Evolutionary conservation across 2,797 vertebrate species (phyloP), one percentile per base, ranked within the genome.

Genomic region (Hydrolagus colliei): DNA sequence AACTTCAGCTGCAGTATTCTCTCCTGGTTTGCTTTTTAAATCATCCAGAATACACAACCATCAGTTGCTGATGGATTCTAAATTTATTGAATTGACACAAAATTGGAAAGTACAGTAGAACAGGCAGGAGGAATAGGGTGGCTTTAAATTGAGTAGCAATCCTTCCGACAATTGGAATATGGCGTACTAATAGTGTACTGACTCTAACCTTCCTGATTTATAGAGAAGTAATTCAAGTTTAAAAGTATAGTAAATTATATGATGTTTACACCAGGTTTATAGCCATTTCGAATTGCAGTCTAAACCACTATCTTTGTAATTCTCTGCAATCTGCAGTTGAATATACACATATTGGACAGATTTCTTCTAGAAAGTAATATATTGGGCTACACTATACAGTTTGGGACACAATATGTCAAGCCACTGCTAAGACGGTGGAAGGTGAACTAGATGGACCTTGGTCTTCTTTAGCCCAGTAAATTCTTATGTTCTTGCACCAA

Each of bases 11-110:
- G 75, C 52, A n/a, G 52, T 77, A 61, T 77, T 77, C n/a, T 61
- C 41, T 77, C 61, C n/a, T 77, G 41, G 61, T 61, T 76, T 59
- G 74, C 14, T 16, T 76, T 77, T 77, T 77, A 61, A 77, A 52
- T 52, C 41, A 52, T 52, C 41, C 41, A 52, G 41, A 52, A 52
- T 52, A 52, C 41, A 77, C 52, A 77, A n/a, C 9, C 41, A 61
- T 61, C 75, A 59, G 41, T 10, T 18, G 52, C 61, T n/a, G 52
- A 11, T 77, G 11, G 11, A 77, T n/a, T 77, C 18, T 61, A 41
- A 77, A 77, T 77, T 77, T 61, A 77, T 77, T n/a, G 20, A 2
- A 20, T 61, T 77, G 9, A n/a, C 16, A 13, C 52, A 16, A 61
- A 61, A 12, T 77, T 77, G 18, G 59, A 20, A n/a, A 77, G 18